Evolutionary conservation across 2,888 invertebrate genomes (phyloP).

Genomic region (Drosophila meridiana): DNA sequence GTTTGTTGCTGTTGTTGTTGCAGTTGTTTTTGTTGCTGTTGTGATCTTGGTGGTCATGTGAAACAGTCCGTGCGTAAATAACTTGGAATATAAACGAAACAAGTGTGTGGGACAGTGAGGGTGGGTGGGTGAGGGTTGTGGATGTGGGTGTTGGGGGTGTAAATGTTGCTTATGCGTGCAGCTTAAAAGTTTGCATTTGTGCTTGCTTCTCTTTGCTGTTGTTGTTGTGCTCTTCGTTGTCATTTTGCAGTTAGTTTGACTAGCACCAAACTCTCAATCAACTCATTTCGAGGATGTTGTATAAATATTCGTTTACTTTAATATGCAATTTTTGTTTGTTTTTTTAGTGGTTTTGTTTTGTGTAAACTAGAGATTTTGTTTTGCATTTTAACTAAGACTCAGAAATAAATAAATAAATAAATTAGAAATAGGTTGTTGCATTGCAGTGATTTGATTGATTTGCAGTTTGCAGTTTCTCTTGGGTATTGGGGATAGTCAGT

Average conservation of each 20-base stretch:
- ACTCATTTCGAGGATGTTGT: conserved; percentile 60
- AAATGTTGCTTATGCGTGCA: conserved; percentile 54
- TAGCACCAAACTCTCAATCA: conserved; percentile 84
- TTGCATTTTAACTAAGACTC: conserved; percentile 56
- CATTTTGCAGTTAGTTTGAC: conserved; percentile 82
- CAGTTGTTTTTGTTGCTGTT: conserved; percentile 42
- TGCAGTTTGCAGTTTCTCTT: conserved; percentile 18
- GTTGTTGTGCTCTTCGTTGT: conserved; percentile 31
- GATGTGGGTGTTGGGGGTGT: neutral
- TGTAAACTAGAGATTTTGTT: conserved; percentile 36
- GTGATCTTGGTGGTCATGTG: conserved; percentile 63
- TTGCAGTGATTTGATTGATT: conserved; percentile 41
- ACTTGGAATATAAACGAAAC: conserved; percentile 49
- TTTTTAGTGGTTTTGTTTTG: conserved; percentile 25
- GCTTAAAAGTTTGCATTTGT: conserved; percentile 43
- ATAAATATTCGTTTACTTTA: conserved; percentile 56
- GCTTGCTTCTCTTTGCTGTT: conserved; percentile 8
- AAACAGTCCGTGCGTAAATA: conserved; percentile 78
- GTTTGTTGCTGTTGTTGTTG: conserved; percentile 39
- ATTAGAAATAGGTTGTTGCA: conserved; percentile 58
- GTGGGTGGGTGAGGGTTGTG: neutral
- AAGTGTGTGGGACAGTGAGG: neutral
- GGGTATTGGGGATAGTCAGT: conserved; percentile 59
- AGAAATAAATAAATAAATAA: conserved; percentile 69
- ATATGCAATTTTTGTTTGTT: conserved; percentile 54